Evolutionary conservation across 2,113 vertebrate species (phyloP).

Genomic region (Plotosus lineatus): DNA sequence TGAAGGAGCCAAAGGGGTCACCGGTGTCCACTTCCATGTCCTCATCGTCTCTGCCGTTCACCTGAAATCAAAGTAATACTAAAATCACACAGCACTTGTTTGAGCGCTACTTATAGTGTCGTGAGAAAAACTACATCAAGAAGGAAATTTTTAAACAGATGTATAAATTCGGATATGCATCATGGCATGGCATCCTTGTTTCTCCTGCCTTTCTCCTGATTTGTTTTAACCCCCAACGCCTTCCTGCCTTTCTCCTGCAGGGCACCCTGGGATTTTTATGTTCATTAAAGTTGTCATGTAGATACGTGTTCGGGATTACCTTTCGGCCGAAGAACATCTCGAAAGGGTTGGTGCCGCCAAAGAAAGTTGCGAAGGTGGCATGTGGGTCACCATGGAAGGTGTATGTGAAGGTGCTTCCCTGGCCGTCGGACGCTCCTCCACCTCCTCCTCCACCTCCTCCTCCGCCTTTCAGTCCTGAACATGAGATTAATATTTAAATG

Average conservation of each 20-base stretch:
- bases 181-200: too few species aligned
- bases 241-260: background rate
- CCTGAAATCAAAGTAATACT: background rate
- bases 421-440: conserved; percentile 84
- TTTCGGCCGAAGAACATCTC: conserved; percentile 97
- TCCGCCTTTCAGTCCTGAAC: conserved; percentile 92
- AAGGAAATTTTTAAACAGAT: too few species aligned
- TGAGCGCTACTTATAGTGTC: too few species aligned
- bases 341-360: conserved; percentile 94
- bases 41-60: conserved; percentile 85
- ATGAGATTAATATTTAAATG: background rate
- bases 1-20: conserved; percentile 90
- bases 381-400: conserved; percentile 97
- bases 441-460: conserved; percentile 85
- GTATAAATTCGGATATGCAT: too few species aligned
- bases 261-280: background rate
- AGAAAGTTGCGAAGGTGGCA: conserved; percentile 96
- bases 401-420: conserved; percentile 89
- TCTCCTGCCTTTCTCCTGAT: too few species aligned
- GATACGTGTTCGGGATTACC: conserved; percentile 36
- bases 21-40: conserved; percentile 94
- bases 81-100: background rate
- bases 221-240: background rate
- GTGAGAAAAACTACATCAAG: too few species aligned
- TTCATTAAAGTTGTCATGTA: background rate